Evolutionary conservation across 2,113 vertebrate genomes (phyloP).

Genomic region (Lophius piscatorius): DNA sequence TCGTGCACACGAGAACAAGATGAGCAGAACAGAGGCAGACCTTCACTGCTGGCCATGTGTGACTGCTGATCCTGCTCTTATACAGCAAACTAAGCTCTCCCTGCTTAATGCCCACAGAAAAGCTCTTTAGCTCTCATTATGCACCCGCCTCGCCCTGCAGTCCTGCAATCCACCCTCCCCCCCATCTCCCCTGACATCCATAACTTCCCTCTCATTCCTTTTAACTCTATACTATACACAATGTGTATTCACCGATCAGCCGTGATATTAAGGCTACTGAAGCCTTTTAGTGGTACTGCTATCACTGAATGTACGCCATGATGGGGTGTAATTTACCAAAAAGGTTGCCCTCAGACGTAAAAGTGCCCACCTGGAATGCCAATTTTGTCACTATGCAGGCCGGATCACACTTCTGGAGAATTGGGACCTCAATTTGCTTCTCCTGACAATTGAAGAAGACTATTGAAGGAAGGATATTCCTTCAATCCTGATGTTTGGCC

Average conservation of each 20-base stretch:
- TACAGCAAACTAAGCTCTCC: constrained; percentile 69
- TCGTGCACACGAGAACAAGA: constrained; percentile 23
- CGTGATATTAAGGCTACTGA: not conserved
- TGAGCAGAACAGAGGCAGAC: constrained; percentile 35
- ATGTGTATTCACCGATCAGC: not conserved
- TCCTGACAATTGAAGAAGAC: no score
- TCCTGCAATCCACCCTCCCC: constrained; percentile 24
- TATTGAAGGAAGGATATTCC: no score
- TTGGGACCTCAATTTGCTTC: no score
- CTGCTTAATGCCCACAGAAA: constrained; percentile 70
- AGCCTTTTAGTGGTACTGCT: no score
- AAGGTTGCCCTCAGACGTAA: no score
- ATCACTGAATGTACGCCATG: no score
- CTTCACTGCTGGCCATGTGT: constrained; percentile 29
- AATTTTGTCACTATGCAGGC: no score
- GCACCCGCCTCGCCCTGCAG: constrained; percentile 14
- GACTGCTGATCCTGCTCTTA: constrained; percentile 72
- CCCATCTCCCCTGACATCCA: constrained; percentile 14
- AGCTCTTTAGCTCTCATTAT: constrained; percentile 75
- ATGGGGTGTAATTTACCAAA: no score
- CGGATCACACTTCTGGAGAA: no score
- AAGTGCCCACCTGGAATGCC: no score
- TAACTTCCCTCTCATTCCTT: constrained; percentile 13
- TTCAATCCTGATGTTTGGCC: no score
- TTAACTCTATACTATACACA: constrained; percentile 2